Conservation (phyloP, 2,888 invertebrate species). For the Biston stratarius region DNA sequence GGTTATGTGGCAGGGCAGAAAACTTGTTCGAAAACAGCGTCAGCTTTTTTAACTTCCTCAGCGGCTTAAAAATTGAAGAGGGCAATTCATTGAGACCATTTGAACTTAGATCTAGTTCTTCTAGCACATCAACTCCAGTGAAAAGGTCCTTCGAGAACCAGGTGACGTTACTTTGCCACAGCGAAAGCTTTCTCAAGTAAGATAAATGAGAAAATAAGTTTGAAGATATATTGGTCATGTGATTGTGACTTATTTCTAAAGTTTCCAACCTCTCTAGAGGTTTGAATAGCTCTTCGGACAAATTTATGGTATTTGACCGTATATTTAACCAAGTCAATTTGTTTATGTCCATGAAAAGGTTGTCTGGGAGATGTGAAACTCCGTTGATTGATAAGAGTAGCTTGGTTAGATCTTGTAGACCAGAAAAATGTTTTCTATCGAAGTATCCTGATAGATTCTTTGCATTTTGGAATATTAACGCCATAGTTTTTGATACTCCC, state of each 20-base stretch:
- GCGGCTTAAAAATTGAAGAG: conserved; percentile 86
- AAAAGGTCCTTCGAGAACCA: conserved; percentile 88
- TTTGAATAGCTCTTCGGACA: conserved; percentile 86
- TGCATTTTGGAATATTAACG: conserved; percentile 84
- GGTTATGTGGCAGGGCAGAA: conserved; percentile 85
- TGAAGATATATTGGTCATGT: conserved; percentile 86
- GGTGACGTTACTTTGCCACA: conserved; percentile 90
- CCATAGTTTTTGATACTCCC: conserved; percentile 81
- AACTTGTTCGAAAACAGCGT: conserved; percentile 90
- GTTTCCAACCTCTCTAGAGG: conserved; percentile 85
- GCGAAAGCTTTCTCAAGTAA: conserved; percentile 87
- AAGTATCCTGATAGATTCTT: conserved; percentile 85
- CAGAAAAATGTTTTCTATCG: conserved; percentile 85
- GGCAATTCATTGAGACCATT: conserved; percentile 89
- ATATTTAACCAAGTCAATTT: conserved; percentile 89
- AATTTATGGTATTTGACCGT: conserved; percentile 85
- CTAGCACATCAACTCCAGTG: conserved; percentile 87
- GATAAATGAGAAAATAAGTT: conserved; percentile 88
- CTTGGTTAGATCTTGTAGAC: conserved; percentile 83
- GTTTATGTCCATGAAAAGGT: conserved; percentile 87
- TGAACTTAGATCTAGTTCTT: conserved; percentile 89
- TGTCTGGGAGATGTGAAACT: conserved; percentile 86
- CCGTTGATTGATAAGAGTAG: conserved; percentile 88
- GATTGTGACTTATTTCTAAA: conserved; percentile 89
- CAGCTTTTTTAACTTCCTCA: conserved; percentile 87